These are phyloP conservation scores for Manis pentadactyla DNA, from an alignment of 2,797 vertebrate species.

Conservation along the genomic window DNA sequence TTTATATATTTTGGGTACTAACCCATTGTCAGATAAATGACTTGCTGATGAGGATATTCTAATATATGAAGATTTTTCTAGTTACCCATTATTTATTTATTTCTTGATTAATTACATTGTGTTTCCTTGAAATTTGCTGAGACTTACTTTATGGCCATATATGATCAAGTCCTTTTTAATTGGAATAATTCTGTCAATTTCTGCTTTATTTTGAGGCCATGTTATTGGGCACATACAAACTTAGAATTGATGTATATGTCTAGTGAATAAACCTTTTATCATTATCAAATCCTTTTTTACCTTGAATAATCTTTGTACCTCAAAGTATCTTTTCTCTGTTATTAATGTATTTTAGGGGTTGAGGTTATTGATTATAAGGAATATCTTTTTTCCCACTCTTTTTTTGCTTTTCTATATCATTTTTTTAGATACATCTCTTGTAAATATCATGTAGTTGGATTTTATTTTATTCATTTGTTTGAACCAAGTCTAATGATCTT, in stretches of 20 bases:
- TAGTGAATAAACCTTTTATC: not conserved
- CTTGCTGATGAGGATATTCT: not conserved
- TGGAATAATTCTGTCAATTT: not conserved
- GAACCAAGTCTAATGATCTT: not conserved
- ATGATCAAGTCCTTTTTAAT: too few species aligned
- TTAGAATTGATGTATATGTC: not conserved
- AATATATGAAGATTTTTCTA: not conserved
- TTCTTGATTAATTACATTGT: not conserved
- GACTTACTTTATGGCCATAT: not conserved
- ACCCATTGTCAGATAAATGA: not conserved
- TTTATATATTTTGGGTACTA: not conserved
- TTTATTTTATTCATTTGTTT: not conserved
- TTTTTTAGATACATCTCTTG: not conserved
- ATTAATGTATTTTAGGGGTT: not conserved
- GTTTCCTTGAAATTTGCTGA: not conserved
- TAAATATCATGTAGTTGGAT: not conserved
- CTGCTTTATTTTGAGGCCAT: not conserved
- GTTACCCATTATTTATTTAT: not conserved
- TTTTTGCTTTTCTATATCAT: not conserved
- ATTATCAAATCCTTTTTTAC: not conserved
- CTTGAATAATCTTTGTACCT: not conserved
- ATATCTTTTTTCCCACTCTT: not conserved
- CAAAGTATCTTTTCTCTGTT: not conserved
- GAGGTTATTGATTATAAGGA: not conserved
- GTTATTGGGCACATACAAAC: not conserved